Percentiles rank a stretch among this genome's conserved stretches.
Evolutionary conservation across 1,140 invertebrate species (phyloP).

Genomic region (Hycleus phaleratus): DNA sequence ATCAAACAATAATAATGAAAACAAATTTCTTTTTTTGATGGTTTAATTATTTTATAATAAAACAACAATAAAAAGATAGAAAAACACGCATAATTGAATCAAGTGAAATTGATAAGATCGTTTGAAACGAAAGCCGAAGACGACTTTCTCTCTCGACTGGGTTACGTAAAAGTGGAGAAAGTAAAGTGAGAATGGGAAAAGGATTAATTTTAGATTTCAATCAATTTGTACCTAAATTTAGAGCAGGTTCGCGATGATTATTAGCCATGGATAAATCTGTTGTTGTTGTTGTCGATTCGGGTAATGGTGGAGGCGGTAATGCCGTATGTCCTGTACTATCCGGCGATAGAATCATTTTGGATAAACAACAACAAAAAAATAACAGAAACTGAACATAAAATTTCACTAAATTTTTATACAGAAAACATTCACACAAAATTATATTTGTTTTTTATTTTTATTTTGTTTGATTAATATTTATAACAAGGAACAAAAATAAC

Average conservation of each 20-base stretch:
- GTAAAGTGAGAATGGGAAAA: no score
- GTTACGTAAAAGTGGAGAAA: slow-evolving; percentile 16
- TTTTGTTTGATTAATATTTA: no score
- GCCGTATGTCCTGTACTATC: slow-evolving; percentile 30
- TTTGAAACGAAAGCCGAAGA: slow-evolving; percentile 7
- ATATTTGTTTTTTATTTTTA: background rate
- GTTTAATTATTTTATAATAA: no score
- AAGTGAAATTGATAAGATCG: background rate
- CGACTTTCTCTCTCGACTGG: slow-evolving; percentile 19
- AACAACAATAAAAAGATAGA: no score
- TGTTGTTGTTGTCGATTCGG: slow-evolving; percentile 27
- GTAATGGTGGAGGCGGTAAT: slow-evolving; percentile 21
- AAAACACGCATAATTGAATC: background rate
- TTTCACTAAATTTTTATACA: no score
- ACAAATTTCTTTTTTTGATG: background rate
- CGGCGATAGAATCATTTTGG: slow-evolving; percentile 37
- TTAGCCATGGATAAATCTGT: slow-evolving; percentile 22
- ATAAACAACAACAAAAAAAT: background rate
- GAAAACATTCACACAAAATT: background rate
- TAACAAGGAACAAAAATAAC: no score
- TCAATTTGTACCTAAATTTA: slow-evolving; percentile 38
- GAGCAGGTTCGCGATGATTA: slow-evolving; percentile 32
- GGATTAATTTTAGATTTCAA: no score
- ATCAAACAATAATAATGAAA: slow-evolving; percentile 27
- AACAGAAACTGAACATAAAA: background rate